phyloP scores from a whole-genome alignment of 2,113 vertebrate genomes.

The Tretioscincus oriximinensis region DNA sequence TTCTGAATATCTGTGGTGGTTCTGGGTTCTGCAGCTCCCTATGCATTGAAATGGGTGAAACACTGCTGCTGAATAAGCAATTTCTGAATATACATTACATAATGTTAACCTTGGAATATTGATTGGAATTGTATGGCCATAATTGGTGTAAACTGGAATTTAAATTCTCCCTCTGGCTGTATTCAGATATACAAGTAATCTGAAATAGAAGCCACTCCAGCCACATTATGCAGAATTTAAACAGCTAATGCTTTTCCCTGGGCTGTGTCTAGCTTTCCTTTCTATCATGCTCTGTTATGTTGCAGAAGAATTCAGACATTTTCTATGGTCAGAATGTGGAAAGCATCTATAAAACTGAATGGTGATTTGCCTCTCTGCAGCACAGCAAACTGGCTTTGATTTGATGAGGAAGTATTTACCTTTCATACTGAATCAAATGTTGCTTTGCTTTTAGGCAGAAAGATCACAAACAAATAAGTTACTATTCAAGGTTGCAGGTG shows the following conservation, averaged over 20 bases:
- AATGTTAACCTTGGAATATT: neutral
- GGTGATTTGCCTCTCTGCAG: too few relatives aligned
- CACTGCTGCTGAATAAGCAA: neutral
- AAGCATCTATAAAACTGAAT: neutral
- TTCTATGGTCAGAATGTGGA: neutral
- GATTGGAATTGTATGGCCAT: neutral
- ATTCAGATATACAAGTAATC: neutral
- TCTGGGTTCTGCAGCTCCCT: too few relatives aligned
- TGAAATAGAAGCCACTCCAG: neutral
- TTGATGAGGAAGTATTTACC: too few relatives aligned
- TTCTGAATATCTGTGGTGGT: neutral
- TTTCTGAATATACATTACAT: neutral
- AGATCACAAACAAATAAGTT: too few relatives aligned
- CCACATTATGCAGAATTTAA: neutral
- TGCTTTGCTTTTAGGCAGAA: too few relatives aligned
- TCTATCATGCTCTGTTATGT: neutral
- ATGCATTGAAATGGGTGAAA: too few relatives aligned
- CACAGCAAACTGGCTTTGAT: too few relatives aligned
- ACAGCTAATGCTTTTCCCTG: neutral
- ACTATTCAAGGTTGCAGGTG: too few relatives aligned
- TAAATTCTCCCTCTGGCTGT: neutral
- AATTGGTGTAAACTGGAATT: neutral
- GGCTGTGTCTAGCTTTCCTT: neutral
- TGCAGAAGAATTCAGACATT: neutral
- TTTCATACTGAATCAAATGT: too few relatives aligned